These are phyloP conservation scores for Venustoraphidia nigricollis DNA, from an alignment of 2,888 invertebrate genomes.

Conservation along the genomic window DNA sequence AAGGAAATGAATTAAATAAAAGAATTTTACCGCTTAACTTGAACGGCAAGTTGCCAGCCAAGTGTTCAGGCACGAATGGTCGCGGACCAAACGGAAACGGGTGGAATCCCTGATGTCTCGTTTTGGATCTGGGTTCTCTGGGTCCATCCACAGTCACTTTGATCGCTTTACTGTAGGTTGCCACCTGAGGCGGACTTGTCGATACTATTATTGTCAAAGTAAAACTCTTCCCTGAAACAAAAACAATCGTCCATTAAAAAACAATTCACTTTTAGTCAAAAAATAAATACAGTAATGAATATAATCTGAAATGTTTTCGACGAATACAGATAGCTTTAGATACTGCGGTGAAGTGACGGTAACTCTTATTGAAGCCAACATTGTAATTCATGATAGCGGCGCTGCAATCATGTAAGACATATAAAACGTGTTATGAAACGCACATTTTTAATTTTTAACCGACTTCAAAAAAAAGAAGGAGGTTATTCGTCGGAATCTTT, in stretches of 20 bases:
- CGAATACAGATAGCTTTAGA: no score
- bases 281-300: not conserved
- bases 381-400: no score
- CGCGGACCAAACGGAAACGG: constrained; percentile 78
- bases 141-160: constrained; percentile 99
- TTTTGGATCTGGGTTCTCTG: constrained; percentile 89
- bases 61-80: constrained; percentile 66
- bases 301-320: not conserved
- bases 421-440: no score
- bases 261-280: no score
- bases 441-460: no score
- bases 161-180: constrained; percentile 94
- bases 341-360: no score
- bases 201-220: constrained; percentile 90
- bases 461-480: no score
- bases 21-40: constrained; percentile 63
- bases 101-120: constrained; percentile 75
- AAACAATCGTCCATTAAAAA: no score
- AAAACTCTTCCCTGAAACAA: constrained; percentile 84
- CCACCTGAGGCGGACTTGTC: constrained; percentile 86
- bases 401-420: no score
- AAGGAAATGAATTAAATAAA: no score
- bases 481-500: no score
- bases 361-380: no score
- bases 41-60: constrained; percentile 63